phyloP scores from a whole-genome alignment of 2,113 vertebrate species.

The Ciconia maguari region DNA sequence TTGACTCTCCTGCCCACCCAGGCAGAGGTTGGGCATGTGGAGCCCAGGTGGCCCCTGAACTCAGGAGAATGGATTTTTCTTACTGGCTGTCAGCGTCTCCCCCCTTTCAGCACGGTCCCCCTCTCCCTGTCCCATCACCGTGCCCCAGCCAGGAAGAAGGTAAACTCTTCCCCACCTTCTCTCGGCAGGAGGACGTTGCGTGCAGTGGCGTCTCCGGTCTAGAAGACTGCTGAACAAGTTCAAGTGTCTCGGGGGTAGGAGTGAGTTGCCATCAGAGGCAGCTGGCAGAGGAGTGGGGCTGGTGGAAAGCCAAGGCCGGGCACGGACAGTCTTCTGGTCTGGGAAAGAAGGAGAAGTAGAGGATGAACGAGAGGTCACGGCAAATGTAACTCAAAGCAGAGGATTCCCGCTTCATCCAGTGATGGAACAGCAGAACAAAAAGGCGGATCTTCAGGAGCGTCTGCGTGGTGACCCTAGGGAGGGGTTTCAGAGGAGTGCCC shows the following conservation, averaged over 20 bases:
- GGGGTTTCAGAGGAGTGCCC: rapidly evolving
- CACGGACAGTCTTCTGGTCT: rapidly evolving
- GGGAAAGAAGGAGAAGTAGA: not conserved
- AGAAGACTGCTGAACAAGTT: not conserved
- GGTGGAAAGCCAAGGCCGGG: not conserved
- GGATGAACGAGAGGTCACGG: rapidly evolving
- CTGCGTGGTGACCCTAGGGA: rapidly evolving
- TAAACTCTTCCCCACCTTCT: not conserved
- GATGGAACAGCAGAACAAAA: rapidly evolving
- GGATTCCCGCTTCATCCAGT: rapidly evolving
- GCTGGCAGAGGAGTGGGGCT: rapidly evolving
- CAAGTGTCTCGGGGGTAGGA: rapidly evolving
- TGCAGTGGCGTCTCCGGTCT: not conserved
- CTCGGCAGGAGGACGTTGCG: not conserved
- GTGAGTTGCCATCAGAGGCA: rapidly evolving
- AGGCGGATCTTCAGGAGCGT: not conserved
- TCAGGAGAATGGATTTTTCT: not conserved
- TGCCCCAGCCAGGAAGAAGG: not conserved
- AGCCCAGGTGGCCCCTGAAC: rapidly evolving
- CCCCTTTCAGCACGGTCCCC: not conserved
- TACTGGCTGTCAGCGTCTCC: not conserved
- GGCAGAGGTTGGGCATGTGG: not conserved
- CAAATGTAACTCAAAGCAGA: not conserved
- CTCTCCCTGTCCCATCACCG: not conserved
- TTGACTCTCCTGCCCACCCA: rapidly evolving